A percentile compares a stretch with the other conserved stretches of the same genome.
These are phyloP conservation scores for Silurus asotus DNA, from an alignment of 2,113 vertebrate species.

Conservation along the genomic window DNA sequence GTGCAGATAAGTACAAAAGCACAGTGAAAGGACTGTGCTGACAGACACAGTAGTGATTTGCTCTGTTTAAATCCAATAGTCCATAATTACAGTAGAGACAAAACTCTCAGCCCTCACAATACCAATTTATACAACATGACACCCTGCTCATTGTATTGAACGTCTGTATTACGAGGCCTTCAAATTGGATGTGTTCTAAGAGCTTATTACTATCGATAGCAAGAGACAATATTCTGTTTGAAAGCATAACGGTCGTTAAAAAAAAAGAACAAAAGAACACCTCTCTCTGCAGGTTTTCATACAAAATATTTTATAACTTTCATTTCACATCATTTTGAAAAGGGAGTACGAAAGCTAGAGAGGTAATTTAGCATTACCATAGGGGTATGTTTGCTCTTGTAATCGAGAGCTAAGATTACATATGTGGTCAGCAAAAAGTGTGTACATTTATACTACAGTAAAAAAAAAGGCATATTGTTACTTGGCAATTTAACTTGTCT, in stretches of 20 bases:
- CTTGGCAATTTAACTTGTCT: neutral
- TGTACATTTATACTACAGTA: neutral
- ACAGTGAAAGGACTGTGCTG: too few relatives aligned
- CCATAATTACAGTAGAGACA: neutral
- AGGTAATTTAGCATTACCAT: too few relatives aligned
- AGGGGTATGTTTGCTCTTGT: neutral
- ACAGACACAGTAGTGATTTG: too few relatives aligned
- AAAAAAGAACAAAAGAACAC: neutral
- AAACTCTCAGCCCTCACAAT: neutral
- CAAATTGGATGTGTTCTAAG: neutral
- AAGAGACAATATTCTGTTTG: neutral
- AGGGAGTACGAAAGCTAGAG: too few relatives aligned
- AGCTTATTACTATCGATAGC: neutral
- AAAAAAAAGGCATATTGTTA: neutral
- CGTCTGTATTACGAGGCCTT: neutral
- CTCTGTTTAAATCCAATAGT: too few relatives aligned
- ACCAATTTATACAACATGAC: neutral
- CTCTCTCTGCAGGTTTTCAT: neutral
- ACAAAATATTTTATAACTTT: neutral
- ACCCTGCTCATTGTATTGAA: neutral
- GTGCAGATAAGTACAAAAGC: too few relatives aligned
- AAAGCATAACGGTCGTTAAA: neutral
- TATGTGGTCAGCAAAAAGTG: neutral
- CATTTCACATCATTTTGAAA: too few relatives aligned
- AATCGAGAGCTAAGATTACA: neutral